Percentiles rank a stretch among this genome's conserved stretches.
These are phyloP conservation scores for Eumacrocentrus americanus DNA, from an alignment of 2,888 invertebrate genomes.

Conservation along the genomic window DNA sequence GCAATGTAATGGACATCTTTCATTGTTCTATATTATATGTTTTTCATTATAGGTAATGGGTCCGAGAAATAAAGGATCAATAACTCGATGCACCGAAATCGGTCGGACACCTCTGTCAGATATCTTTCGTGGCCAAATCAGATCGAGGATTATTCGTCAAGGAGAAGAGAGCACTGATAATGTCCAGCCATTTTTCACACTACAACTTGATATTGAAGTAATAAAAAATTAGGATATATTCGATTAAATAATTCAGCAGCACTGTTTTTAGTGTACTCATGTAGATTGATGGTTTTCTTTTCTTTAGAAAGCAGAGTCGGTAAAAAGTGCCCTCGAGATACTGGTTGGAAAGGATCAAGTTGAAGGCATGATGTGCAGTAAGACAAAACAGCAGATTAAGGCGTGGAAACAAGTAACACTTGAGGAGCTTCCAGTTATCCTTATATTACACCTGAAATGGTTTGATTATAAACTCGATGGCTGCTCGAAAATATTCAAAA, in stretches of 20 bases:
- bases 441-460: slow-evolving; percentile 92
- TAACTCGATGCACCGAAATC: slow-evolving; percentile 84
- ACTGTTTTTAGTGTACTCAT: too few relatives aligned
- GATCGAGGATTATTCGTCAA: slow-evolving; percentile 79
- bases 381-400: slow-evolving; percentile 81
- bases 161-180: slow-evolving; percentile 84
- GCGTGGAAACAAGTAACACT: slow-evolving; percentile 90
- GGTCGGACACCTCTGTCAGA: slow-evolving; percentile 87
- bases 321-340: slow-evolving; percentile 86
- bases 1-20: not conserved
- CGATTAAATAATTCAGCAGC: too few relatives aligned
- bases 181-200: slow-evolving; percentile 93
- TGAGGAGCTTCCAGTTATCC: slow-evolving; percentile 86
- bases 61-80: slow-evolving; percentile 84
- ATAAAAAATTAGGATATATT: too few relatives aligned
- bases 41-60: slow-evolving; percentile 72
- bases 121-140: slow-evolving; percentile 90
- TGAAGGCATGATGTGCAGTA: slow-evolving; percentile 84
- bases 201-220: slow-evolving; percentile 94
- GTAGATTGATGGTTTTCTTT: too few relatives aligned
- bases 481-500: slow-evolving; percentile 90
- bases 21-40: not conserved
- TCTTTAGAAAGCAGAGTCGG: slow-evolving; percentile 77
- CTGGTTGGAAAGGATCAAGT: slow-evolving; percentile 84
- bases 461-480: slow-evolving; percentile 89